phyloP scores from a whole-genome alignment of 2,888 invertebrate species.

The Lasioglossum oenotherae region DNA sequence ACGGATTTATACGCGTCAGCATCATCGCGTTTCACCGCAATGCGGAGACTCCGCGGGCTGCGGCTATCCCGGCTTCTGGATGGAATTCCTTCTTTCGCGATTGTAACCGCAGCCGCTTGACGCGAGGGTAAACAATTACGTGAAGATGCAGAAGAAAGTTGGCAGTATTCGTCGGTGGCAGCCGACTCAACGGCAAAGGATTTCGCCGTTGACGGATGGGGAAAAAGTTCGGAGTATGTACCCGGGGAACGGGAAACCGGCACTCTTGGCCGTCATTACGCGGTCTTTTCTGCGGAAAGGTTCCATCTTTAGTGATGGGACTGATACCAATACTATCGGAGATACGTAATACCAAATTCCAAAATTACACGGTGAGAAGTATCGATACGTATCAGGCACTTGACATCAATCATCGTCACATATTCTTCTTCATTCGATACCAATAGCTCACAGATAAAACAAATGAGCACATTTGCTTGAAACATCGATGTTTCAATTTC shows the following conservation, averaged over 20 bases:
- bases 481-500: no score
- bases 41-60: conserved; percentile 39
- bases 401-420: no score
- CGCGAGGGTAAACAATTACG: conserved; percentile 64
- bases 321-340: no score
- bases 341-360: no score
- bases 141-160: conserved; percentile 64
- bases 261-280: not conserved
- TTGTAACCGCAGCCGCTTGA: conserved; percentile 39
- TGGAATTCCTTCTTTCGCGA: conserved; percentile 57
- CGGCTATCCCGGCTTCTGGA: conserved; percentile 17
- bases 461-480: no score
- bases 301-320: not conserved
- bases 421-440: no score
- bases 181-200: not conserved
- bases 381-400: no score
- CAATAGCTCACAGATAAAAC: no score
- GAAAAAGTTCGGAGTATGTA: conserved; percentile 2
- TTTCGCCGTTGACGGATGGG: conserved; percentile 13
- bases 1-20: conserved; percentile 54
- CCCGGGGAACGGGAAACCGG: not conserved
- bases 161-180: conserved; percentile 44
- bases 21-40: conserved; percentile 51
- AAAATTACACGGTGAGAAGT: no score
- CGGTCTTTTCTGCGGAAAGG: not conserved